These are phyloP conservation scores for Mionectes olivaceus DNA, from an alignment of 2,797 vertebrate species.

Conservation along the genomic window DNA sequence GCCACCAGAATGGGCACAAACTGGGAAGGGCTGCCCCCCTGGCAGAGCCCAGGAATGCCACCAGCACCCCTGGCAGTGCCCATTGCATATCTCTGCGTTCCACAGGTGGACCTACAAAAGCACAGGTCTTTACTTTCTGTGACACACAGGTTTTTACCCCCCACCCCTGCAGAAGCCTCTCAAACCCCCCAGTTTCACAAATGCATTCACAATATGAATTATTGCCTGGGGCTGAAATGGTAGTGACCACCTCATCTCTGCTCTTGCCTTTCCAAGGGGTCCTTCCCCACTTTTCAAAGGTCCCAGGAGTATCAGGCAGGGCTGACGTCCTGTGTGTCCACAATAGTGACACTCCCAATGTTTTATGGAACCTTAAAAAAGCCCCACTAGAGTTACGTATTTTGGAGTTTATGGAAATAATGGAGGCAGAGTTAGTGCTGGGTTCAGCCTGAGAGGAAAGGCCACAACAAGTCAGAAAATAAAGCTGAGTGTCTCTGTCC, in stretches of 20 bases:
- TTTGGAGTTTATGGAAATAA: not conserved
- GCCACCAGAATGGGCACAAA: not conserved
- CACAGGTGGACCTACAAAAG: accelerated
- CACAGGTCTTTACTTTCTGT: accelerated
- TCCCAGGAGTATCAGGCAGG: not conserved
- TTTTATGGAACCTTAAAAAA: not conserved
- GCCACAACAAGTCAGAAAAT: not conserved
- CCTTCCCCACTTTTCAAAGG: accelerated
- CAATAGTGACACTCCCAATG: accelerated
- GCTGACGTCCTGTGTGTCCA: not conserved
- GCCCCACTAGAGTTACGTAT: accelerated
- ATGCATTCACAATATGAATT: not conserved
- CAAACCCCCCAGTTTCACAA: not conserved
- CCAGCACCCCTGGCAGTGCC: not conserved
- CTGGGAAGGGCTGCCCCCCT: not conserved
- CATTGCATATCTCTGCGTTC: accelerated
- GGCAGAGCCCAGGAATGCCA: not conserved
- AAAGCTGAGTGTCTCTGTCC: not conserved
- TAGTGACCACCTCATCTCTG: not conserved
- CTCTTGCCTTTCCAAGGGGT: not conserved
- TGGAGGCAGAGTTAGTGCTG: not conserved
- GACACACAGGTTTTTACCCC: not conserved
- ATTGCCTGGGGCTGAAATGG: accelerated
- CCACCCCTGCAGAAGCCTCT: not conserved
- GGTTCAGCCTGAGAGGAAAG: not conserved